Evolutionary conservation across 2,888 invertebrate genomes (phyloP).

Genomic region (Chironomus tentans): DNA sequence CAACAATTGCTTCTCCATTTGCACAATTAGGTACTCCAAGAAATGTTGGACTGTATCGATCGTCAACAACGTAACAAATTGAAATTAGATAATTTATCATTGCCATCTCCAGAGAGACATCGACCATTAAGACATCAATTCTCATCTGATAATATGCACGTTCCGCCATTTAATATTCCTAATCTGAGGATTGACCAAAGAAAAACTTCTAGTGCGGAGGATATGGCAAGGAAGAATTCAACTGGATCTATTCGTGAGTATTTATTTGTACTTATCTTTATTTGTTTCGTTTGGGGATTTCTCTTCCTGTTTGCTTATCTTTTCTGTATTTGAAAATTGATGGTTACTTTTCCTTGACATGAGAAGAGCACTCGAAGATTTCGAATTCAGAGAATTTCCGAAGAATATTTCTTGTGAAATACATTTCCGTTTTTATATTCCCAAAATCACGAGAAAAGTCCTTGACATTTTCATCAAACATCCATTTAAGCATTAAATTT

Average conservation of each 20-base stretch:
- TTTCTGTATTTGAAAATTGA: background rate
- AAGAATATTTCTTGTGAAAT: too few relatives aligned
- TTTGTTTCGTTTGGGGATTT: too few relatives aligned
- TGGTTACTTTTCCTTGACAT: too few relatives aligned
- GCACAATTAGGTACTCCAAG: constrained; percentile 62
- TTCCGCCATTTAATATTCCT: constrained; percentile 79
- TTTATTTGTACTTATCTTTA: background rate
- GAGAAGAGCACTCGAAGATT: too few relatives aligned
- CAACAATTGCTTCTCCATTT: too few relatives aligned
- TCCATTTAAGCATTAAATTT: background rate
- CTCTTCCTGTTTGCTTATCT: background rate
- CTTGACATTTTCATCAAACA: background rate
- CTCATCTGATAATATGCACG: constrained; percentile 79
- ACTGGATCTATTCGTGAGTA: constrained; percentile 45
- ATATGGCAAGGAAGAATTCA: constrained; percentile 82
- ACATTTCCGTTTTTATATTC: too few relatives aligned
- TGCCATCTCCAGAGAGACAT: constrained; percentile 67
- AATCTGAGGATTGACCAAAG: constrained; percentile 76
- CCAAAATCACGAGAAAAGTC: background rate
- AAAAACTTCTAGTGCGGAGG: constrained; percentile 84
- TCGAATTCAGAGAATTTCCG: too few relatives aligned
- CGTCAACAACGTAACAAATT: constrained; percentile 81
- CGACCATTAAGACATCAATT: constrained; percentile 69
- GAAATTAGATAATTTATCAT: constrained; percentile 68
- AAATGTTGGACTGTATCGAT: constrained; percentile 86